Conservation (phyloP, 2,888 invertebrate genomes). For the Sminthurides aquaticus region DNA sequence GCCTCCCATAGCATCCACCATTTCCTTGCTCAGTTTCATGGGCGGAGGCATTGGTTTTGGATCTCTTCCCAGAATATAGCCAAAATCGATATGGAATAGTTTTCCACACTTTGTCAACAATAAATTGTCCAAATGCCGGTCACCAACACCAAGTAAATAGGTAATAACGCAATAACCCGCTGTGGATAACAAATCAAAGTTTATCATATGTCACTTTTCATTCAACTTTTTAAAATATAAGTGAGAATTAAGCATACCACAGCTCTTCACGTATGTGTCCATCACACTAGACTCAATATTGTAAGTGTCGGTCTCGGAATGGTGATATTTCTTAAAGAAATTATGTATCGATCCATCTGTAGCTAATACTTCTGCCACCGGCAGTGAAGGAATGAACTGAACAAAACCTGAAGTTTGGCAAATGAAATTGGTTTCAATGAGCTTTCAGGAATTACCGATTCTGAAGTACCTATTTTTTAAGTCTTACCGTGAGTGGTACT, state of each 20-base stretch:
- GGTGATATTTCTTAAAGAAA: conserved; percentile 83
- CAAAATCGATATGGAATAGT: conserved; percentile 95
- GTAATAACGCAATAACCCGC: conserved; percentile 98
- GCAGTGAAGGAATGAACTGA: conserved; percentile 86
- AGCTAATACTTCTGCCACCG: conserved; percentile 84
- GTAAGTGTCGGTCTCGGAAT: conserved; percentile 77
- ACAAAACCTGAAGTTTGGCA: conserved; percentile 61
- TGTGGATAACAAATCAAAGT: too few relatives aligned
- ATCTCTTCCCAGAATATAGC: conserved; percentile 93
- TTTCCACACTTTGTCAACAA: conserved; percentile 83
- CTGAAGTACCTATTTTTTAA: too few relatives aligned
- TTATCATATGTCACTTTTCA: too few relatives aligned
- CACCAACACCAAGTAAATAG: conserved; percentile 93
- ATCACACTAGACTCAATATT: conserved; percentile 89
- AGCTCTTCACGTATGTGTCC: conserved; percentile 93
- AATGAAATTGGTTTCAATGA: too few relatives aligned
- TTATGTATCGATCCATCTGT: conserved; percentile 84
- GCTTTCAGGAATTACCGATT: too few relatives aligned
- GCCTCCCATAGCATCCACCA: conserved; percentile 97
- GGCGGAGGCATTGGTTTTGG: conserved; percentile 98
- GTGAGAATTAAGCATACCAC: conserved; percentile 59
- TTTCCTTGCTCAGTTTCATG: conserved; percentile 97
- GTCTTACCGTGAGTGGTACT: conserved; percentile 76
- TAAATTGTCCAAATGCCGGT: conserved; percentile 94
- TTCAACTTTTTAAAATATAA: too few relatives aligned